Evolutionary conservation across 2,888 invertebrate species (phyloP), one percentile per base, ranked within the genome.

Genomic region (Mythimna lalbum): DNA sequence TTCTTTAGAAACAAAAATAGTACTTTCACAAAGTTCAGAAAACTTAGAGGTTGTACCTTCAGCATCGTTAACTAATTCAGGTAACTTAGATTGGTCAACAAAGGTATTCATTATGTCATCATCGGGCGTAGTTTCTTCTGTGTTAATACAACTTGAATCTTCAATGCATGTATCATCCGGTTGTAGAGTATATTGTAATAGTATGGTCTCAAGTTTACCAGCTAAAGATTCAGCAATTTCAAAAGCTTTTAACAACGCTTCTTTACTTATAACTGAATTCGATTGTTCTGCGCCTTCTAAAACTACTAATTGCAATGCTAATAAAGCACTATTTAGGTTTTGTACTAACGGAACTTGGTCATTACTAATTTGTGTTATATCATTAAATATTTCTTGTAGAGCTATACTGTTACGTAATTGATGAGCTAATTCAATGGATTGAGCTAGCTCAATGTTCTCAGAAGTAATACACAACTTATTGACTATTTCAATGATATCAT

Each of bases 251-350:
- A 61, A 21, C 33, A 76, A 53, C 19, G 31, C 4, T 53, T 72
- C 55, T 49, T 72, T 77, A 31, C 39, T 67, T 6, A 63, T 17
- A 12, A 61, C 21, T 63, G 56, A 27, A 19, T 63, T 7, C 56
- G 12, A 19, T 61, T 72, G 72, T 49, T 76, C 73, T 67, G 77
- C 4, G 17, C 56, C 19, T 49, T 78, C 73, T 39, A 76, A 63
- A 31, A 27, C 66, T 67, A 76, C 50, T 55, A 76, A 56, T 78
- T 76, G 73, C 23, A 76, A 63, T 61, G 66, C 43, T 14, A 76
- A 72, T 31, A 76, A 66, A 43, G 36, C 27, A 65, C 78, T 76
- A 14, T 76, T 76, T 55, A 76, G 53, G 5, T 76, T 52, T 43
- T 62, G 61, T 17, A 65, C 1, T 61, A 70, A 49, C 7, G n/a